Base-by-base conservation (phyloP, 2,888 invertebrate genomes). In the Molorchus minor region DNA sequence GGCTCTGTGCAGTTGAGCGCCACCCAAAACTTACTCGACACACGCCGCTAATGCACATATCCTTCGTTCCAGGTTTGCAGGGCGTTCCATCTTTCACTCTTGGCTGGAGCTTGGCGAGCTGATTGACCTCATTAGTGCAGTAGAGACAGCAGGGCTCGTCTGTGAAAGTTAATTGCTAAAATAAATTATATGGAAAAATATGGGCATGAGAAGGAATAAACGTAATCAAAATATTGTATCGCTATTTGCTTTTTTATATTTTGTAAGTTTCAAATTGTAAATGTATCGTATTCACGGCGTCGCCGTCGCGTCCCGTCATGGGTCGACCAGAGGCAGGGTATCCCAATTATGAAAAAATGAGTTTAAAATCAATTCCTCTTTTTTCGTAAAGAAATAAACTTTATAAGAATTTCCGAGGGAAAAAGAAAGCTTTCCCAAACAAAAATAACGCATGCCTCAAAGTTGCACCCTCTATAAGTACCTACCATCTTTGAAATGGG, bases 21-120 rank as follows among this genome's bases (percentile, higher is more conserved):
- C 20, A 46, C 41, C 3, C n/a, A 19, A 33, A 12, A 78, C 82
- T 79, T 77, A 88, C 88, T 79, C 82, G 81, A 75, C 88, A 88
- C 63, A 81, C 79, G 29, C 88, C 88, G 59, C 83, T 82, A 64
- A 88, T 85, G 74, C 89, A 88, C 83, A 88, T 85, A 75, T 88
- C 83, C 58, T 84, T 82, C 0, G 85, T 84, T 13, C 87, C 87
- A 0, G 83, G 81, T 66, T 84, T 84, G 70, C 88, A 88, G 0
- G 84, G 84, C 0, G 88, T 88, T 10, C 89, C 88, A 74, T 89
- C 88, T 38, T 83, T 82, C 1, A 84, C 87, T 15, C 84, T 82
- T 52, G 86, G 86, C 43, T 83, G 83, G 71, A 88, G 77, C 73
- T 85, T 84, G 12, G 85, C 84, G 47, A 83, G 86, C 67, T 85